These are phyloP conservation scores for Dufourea novaeangliae DNA, from an alignment of 1,140 invertebrate species.

Conservation along the genomic window DNA sequence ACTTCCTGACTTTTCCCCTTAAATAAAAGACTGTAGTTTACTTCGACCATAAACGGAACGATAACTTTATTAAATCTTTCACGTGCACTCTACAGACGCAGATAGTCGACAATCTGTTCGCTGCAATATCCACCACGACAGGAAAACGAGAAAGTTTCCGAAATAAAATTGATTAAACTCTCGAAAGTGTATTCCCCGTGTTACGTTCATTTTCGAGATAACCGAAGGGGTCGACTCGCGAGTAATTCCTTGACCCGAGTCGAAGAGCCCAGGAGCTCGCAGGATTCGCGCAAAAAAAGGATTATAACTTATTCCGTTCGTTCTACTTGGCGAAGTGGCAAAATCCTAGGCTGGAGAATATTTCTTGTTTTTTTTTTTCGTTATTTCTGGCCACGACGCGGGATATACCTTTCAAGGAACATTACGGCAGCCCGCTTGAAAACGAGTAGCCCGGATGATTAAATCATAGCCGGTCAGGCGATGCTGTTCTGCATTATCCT, in stretches of 20 bases:
- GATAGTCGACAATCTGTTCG: no score
- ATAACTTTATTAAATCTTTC: not conserved
- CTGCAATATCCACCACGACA: no score
- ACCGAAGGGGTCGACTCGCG: not conserved
- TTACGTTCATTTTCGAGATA: not conserved
- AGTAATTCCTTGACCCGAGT: not conserved
- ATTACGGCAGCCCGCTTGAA: conserved; percentile 28
- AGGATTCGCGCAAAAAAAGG: conserved; percentile 9
- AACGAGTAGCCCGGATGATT: conserved; percentile 39
- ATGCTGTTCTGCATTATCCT: conserved; percentile 51
- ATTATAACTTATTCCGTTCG: conserved; percentile 42
- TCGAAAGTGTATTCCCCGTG: conserved; percentile 1
- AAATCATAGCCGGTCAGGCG: conserved; percentile 40
- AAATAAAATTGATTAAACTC: not conserved
- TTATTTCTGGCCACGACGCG: not conserved
- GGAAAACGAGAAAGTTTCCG: not conserved
- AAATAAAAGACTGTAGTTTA: no score
- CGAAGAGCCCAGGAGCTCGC: not conserved
- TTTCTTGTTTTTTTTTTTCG: no score
- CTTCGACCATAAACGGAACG: no score
- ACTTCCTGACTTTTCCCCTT: no score
- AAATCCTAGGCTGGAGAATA: conserved; percentile 8
- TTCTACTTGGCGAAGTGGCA: conserved; percentile 40
- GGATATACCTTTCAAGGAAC: conserved; percentile 14
- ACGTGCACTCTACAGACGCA: no score